phyloP scores from a whole-genome alignment of 2,797 vertebrate genomes.

The Macroramphosus scolopax region DNA sequence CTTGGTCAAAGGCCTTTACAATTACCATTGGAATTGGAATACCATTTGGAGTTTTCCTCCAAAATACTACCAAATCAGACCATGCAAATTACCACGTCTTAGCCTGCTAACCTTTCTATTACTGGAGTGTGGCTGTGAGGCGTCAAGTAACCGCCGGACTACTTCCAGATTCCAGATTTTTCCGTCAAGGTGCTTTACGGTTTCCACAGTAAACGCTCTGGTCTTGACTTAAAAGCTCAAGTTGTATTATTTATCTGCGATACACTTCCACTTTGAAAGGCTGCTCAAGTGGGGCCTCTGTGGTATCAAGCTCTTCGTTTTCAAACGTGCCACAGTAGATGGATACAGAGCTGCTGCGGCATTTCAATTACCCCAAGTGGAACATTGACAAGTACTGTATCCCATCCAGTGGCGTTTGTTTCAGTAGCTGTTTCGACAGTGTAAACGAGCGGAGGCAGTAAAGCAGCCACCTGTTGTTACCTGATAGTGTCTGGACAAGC shows the following conservation, averaged over 20 bases:
- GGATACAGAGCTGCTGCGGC: slow-evolving; percentile 44
- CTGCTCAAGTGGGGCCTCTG: slow-evolving; percentile 7
- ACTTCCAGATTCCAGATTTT: slow-evolving; percentile 35
- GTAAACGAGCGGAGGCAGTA: slow-evolving; percentile 74
- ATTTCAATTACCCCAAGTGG: slow-evolving; percentile 62
- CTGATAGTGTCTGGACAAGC: slow-evolving; percentile 77
- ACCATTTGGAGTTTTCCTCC: slow-evolving; percentile 24
- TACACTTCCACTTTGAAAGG: neutral
- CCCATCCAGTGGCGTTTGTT: slow-evolving; percentile 67
- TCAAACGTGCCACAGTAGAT: slow-evolving; percentile 17
- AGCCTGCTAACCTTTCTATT: slow-evolving; percentile 52
- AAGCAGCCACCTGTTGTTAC: slow-evolving; percentile 80
- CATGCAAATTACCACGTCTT: slow-evolving; percentile 48
- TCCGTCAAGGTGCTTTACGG: slow-evolving; percentile 13
- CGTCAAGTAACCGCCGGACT: slow-evolving; percentile 37
- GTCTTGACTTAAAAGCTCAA: slow-evolving; percentile 8
- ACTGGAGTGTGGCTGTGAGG: slow-evolving; percentile 40
- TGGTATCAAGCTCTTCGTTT: slow-evolving; percentile 32
- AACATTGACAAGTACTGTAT: slow-evolving; percentile 53
- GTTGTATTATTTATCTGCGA: slow-evolving; percentile 6
- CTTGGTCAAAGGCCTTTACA: slow-evolving; percentile 45
- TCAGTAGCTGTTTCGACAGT: slow-evolving; percentile 68
- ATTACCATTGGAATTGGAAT: slow-evolving; percentile 52
- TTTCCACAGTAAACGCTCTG: too few relatives aligned
- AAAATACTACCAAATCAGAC: slow-evolving; percentile 47